A percentile compares a stretch with the other conserved stretches of the same genome.
Conservation (phyloP, 2,113 vertebrate genomes). For the Ciconia boyciana region DNA sequence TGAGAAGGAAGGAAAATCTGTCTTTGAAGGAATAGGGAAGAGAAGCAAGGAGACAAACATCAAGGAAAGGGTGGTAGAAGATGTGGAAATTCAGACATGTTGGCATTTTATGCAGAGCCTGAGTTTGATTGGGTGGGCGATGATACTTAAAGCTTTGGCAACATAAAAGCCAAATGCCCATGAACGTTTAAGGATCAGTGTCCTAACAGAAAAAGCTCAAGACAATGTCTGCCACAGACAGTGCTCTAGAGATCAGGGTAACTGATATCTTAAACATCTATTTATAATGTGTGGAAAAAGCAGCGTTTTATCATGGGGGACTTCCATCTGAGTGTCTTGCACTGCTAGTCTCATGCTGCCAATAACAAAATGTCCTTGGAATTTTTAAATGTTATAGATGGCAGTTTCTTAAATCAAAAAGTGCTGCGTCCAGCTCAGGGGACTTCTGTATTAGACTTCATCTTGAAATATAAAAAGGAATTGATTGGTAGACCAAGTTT, state of each 20-base stretch:
- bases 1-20: background rate
- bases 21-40: background rate
- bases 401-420: slow-evolving; percentile 24
- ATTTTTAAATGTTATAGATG: background rate
- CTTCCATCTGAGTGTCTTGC: background rate
- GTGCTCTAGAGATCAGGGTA: background rate
- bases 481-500: background rate
- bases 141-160: background rate
- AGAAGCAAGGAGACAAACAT: background rate
- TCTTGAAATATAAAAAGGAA: background rate
- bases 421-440: background rate
- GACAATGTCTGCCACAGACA: background rate
- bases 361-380: background rate
- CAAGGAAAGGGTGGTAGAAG: background rate
- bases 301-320: background rate
- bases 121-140: background rate
- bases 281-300: background rate
- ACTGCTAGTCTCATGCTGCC: background rate
- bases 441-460: background rate
- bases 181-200: background rate
- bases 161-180: background rate
- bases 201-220: background rate
- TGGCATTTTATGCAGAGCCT: background rate
- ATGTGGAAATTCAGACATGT: background rate
- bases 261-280: background rate